Evolutionary conservation across 2,888 invertebrate species (phyloP).

Genomic region (Synergus umbraculus): DNA sequence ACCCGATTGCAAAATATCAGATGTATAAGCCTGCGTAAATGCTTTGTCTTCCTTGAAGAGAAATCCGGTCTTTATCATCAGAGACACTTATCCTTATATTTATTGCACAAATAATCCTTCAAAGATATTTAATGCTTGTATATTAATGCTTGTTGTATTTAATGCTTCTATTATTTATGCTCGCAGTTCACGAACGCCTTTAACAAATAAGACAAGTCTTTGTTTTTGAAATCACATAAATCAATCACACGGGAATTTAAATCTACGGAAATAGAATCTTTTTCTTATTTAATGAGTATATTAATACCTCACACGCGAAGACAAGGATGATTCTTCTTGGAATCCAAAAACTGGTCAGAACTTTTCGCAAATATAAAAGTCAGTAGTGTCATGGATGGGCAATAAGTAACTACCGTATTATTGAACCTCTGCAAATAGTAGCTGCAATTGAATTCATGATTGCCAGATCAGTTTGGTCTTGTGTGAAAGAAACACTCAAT

Average conservation of each 20-base stretch:
- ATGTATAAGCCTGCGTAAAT: too few species aligned
- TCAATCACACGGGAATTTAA: background rate
- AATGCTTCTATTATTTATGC: constrained; percentile 9
- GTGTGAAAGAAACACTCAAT: background rate
- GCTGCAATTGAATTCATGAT: constrained; percentile 2
- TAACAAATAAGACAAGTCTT: constrained; percentile 23
- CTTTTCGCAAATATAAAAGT: background rate
- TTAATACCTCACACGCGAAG: background rate
- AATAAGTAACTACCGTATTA: background rate
- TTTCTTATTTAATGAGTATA: background rate
- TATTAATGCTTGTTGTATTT: background rate
- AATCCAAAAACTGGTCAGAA: background rate
- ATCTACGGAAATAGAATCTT: background rate
- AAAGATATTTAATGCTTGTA: background rate
- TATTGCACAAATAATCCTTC: constrained; percentile 22
- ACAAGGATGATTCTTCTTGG: background rate
- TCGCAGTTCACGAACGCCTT: constrained; percentile 12
- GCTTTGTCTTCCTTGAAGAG: background rate
- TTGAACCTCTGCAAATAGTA: constrained; percentile 6
- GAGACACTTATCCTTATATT: background rate
- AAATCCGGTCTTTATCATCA: background rate
- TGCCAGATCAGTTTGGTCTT: background rate
- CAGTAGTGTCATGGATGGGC: background rate
- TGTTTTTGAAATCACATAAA: constrained; percentile 25
- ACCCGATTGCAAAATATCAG: background rate